Evolutionary conservation across 1,140 invertebrate genomes (phyloP), one percentile per base, ranked within the genome.

Genomic region (Coenobita brevimanus): DNA sequence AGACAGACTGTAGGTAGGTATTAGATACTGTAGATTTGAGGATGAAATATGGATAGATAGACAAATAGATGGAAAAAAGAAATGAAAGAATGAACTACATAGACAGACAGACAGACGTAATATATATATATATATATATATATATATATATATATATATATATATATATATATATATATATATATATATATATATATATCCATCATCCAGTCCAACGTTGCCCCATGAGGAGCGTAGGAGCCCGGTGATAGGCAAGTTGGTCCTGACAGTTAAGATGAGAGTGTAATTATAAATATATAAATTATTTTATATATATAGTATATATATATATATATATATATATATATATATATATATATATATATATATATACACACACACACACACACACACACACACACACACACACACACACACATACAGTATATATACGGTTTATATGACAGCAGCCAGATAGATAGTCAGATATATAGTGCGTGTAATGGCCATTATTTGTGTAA

Each of bases 121-220:
- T 76, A 41, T 76, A 50, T 76, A 50, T 76, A 41, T 76, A 46
- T 24, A 46, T 76, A 46, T 46, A 76, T 76, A 46, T 46, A 13
- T 76, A 50, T n/a, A 21, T 76, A 50, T 76, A 46, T 76, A 13
- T 76, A 21, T 76, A 24, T 76, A 50, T 76, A 21, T 76, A 2
- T n/a, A 24, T 76, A 24, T 76, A 6, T 76, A 0, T 46, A 21
- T 46, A 17, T 41, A 1, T 76, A 36, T 76, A 46, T 76, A 46
- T 76, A 8, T 76, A 46, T 76, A 36, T 46, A 15, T 76, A 17
- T 21, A 17, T 46, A 17, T 76, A 46, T 76, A n/a, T n/a, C n/a
- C n/a, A n/a, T n/a, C n/a, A n/a, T n/a, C n/a, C n/a, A n/a, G n/a
- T n/a, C n/a, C n/a, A n/a, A n/a, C n/a, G n/a, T n/a, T n/a, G n/a